These are phyloP conservation scores for Protobothrops mucrosquamatus DNA, from an alignment of 2,113 vertebrate species.

Conservation along the genomic window DNA sequence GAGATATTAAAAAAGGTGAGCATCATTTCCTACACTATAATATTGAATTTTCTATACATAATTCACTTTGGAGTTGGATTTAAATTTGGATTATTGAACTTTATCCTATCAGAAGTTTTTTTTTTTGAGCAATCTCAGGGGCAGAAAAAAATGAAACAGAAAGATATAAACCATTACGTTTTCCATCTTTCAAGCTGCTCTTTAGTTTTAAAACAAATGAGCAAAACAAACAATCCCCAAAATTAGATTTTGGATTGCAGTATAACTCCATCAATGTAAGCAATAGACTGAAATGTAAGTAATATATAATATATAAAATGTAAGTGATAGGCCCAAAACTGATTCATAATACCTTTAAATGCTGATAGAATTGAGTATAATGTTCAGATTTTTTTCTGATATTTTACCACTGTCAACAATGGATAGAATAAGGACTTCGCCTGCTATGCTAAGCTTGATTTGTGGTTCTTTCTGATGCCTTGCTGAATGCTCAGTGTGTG, in stretches of 20 bases:
- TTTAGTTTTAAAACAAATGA: background rate
- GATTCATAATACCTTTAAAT: background rate
- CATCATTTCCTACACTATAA: background rate
- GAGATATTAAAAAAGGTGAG: conserved; percentile 92
- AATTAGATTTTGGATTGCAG: background rate
- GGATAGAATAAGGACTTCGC: background rate
- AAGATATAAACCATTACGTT: background rate
- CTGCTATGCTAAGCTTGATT: background rate
- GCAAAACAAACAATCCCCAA: background rate
- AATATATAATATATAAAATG: background rate
- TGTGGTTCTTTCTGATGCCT: background rate
- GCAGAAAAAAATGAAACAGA: background rate
- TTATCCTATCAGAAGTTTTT: background rate
- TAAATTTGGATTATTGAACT: background rate
- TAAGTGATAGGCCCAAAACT: background rate
- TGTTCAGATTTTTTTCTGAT: background rate
- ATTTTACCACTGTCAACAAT: background rate
- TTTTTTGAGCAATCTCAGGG: background rate
- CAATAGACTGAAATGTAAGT: background rate
- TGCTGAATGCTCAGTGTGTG: background rate
- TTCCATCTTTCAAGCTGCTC: background rate
- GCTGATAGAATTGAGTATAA: background rate
- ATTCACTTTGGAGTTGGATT: background rate
- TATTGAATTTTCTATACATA: background rate
- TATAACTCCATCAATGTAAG: background rate